Evolutionary conservation across 2,888 invertebrate genomes (phyloP), one percentile per base, ranked within the genome.

Genomic region (Leptodirus hochenwartii): DNA sequence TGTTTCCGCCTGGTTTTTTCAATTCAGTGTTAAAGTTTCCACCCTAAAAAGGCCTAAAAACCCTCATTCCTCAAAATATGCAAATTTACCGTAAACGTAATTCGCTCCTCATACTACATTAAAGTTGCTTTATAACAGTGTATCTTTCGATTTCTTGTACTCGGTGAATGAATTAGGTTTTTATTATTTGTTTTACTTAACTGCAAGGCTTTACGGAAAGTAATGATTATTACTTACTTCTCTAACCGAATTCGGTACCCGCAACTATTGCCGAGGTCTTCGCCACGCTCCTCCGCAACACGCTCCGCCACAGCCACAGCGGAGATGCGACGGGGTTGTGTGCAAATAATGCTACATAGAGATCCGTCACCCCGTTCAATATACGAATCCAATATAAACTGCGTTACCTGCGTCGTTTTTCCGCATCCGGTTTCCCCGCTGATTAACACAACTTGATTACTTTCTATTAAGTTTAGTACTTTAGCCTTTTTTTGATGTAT

Each of bases 351-450:
- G 44, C 68, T 74, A 38, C 85, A 77, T 35, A 67, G 48, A 1
- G 80, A 80, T 4, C 81, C 91, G 34, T 56, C 60, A 1, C 66
- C 62, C 16, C 59, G 56, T 31, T 57, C 45, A 15, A 90, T 69
- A 42, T 69, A 74, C 41, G 78, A 60, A 49, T 93, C 91, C 40
- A 93, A 59, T 44, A 95, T 72, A 44, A 82, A 75, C 55, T 93
- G 93, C 2, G 85, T 77, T 4, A 91, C 72, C 59, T 88, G 88
- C 2, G 91, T 93, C 4, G 90, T 91, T 59, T 93, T 93, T 4
- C 91, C 91, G 60, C 90, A 91, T 1, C 91, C 88, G 22, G 80
- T 82, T 49, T 80, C 80, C 13, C 81, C 82, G 44, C 77, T 77
- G 10, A 82, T 67, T 1, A 82, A 64, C 28, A 75, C 51, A 12